Evolutionary conservation across 1,140 invertebrate species (phyloP), one percentile per base, ranked within the genome.

Genomic region (Pseudomyrmex dendroicus): DNA sequence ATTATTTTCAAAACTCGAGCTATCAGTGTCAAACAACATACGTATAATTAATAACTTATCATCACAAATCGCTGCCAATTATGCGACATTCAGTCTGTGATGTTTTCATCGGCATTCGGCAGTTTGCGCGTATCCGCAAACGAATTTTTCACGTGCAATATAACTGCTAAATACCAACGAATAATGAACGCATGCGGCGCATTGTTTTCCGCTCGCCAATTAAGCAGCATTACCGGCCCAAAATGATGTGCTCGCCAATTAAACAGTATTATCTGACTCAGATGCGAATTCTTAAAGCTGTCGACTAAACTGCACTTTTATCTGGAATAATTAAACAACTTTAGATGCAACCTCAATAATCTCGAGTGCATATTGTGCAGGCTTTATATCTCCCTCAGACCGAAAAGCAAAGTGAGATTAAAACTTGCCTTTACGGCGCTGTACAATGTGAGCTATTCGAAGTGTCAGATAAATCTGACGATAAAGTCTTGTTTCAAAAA

Each of bases 261-360:
- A 84, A 78, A 46, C 46, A 52, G 87, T 35, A 80, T 89, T 89
- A 89, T 85, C 86, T 56, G 35, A 7, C 15, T 10, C 46, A 44
- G 61, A 59, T 35, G 46, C 17, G n/a, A 50, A 22, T 54, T 82
- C 56, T 48, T 35, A 82, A 86, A 86, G 20, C 22, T n/a, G 46
- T 56, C 50, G 25, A 56, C 25, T 63, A 82, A 86, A 70, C 61
- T 57, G 25, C n/a, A 66, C 73, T 54, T 86, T 89, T 73, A 89
- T 88, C 87, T 72, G 68, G 46, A 74, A 70, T 84, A 86, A 88
- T 89, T 52, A 84, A 88, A 89, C 86, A 89, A 89, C 57, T 89
- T 89, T 80, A 9, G 50, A 76, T 44, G 35, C 35, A 35, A 35
- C 35, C 35, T 35, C 25, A 20, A 52, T 67, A 73, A 2, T 73